These are phyloP conservation scores for Drosophila suzukii DNA, from an alignment of 1,140 invertebrate species.

Conservation along the genomic window DNA sequence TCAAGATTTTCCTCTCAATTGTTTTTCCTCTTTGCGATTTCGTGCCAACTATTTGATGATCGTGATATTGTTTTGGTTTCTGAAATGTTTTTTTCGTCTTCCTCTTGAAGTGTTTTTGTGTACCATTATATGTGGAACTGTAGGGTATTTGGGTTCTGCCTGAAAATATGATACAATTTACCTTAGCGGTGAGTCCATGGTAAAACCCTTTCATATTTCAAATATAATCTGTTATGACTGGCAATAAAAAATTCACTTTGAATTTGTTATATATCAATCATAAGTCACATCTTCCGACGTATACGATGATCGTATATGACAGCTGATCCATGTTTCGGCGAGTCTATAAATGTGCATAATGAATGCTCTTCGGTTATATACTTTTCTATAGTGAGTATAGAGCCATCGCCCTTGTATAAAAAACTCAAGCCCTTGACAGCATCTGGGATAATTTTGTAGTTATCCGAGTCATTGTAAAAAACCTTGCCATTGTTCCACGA, in stretches of 20 bases:
- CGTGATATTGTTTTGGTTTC: conserved; percentile 38
- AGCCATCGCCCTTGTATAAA: conserved; percentile 21
- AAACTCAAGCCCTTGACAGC: conserved; percentile 25
- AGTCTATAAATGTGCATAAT: conserved; percentile 20
- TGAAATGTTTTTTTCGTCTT: conserved; percentile 20
- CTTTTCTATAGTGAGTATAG: conserved; percentile 14
- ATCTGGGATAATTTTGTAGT: conserved; percentile 11
- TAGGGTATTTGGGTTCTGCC: background rate
- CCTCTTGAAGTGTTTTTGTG: conserved; percentile 2
- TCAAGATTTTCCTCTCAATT: background rate
- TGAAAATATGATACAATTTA: too few relatives aligned
- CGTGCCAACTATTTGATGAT: conserved; percentile 64
- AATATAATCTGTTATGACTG: background rate
- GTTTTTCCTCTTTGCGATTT: conserved; percentile 36
- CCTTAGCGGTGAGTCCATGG: too few relatives aligned
- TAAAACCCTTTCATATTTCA: background rate
- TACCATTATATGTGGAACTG: too few relatives aligned
- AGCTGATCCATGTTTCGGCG: conserved; percentile 19
- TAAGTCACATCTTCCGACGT: conserved; percentile 16
- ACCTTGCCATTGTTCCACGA: conserved; percentile 22
- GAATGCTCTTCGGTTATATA: conserved; percentile 9
- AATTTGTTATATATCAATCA: background rate
- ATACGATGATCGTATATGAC: conserved; percentile 36
- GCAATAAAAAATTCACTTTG: background rate
- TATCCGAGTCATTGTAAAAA: conserved; percentile 27